Evolutionary conservation across 2,113 vertebrate species (phyloP).

Genomic region (Castor canadensis): DNA sequence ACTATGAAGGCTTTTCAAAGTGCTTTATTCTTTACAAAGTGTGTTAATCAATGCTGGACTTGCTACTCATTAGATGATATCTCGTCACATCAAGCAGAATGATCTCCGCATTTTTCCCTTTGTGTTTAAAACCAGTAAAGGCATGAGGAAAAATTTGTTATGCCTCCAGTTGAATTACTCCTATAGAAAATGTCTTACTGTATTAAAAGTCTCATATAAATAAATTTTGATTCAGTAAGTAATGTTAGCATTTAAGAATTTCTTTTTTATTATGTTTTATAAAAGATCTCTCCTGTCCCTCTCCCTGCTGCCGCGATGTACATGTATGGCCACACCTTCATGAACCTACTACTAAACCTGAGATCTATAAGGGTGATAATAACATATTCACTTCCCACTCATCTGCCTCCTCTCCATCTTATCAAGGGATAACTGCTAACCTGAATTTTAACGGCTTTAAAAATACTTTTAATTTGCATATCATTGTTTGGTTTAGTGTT

Average conservation of each 20-base stretch:
- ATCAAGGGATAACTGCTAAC: neutral
- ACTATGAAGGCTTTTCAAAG: neutral
- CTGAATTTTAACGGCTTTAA: neutral
- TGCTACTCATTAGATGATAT: neutral
- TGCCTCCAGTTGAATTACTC: neutral
- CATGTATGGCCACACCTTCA: neutral
- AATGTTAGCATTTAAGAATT: neutral
- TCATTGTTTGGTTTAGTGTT: neutral
- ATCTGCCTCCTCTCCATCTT: neutral
- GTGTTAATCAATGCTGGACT: neutral
- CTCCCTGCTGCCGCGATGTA: neutral
- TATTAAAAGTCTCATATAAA: neutral
- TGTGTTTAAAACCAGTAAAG: neutral
- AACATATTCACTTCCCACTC: neutral
- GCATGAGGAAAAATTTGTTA: neutral
- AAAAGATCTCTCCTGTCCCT: neutral
- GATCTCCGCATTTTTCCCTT: neutral
- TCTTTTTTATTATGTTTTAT: neutral
- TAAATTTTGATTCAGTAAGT: neutral
- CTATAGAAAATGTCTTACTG: neutral
- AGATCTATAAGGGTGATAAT: neutral
- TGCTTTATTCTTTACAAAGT: neutral
- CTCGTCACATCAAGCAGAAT: neutral
- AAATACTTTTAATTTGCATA: neutral
- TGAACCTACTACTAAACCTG: neutral